phyloP scores from a whole-genome alignment of 2,797 vertebrate species.

The Myotis findleyi region DNA sequence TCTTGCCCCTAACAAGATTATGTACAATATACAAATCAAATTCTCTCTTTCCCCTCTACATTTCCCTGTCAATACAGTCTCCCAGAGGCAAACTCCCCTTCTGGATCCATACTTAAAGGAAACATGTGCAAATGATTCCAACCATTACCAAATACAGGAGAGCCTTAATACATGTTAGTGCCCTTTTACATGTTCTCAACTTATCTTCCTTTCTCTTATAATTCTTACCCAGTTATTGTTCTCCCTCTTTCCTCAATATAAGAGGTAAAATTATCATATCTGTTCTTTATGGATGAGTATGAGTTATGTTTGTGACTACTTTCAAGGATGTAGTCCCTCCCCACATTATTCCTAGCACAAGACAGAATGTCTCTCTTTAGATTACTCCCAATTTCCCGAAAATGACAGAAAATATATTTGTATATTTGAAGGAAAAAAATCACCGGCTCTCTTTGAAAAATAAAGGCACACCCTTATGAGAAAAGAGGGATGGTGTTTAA shows the following conservation, averaged over 20 bases:
- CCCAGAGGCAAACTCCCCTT: neutral
- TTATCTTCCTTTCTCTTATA: slow-evolving; percentile 4
- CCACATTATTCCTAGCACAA: neutral
- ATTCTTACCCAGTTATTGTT: neutral
- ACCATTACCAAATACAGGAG: neutral
- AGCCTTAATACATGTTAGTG: slow-evolving; percentile 5
- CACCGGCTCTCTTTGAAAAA: neutral
- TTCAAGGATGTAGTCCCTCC: neutral
- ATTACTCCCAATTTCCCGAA: slow-evolving; percentile 21
- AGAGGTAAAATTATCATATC: neutral
- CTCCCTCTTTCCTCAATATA: neutral
- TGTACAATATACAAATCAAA: neutral
- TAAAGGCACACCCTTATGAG: neutral
- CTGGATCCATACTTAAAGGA: neutral
- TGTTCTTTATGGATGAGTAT: neutral
- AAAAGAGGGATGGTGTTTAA: neutral
- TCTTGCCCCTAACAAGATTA: neutral
- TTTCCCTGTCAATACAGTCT: slow-evolving; percentile 2
- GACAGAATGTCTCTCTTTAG: slow-evolving; percentile 25
- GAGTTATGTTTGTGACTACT: neutral
- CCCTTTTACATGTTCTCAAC: neutral
- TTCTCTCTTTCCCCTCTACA: neutral
- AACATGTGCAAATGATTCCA: neutral
- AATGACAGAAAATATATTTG: slow-evolving; percentile 9
- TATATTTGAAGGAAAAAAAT: neutral